Evolutionary conservation across 2,888 invertebrate genomes (phyloP), one percentile per base, ranked within the genome.

Genomic region (Syrphus vitripennis): DNA sequence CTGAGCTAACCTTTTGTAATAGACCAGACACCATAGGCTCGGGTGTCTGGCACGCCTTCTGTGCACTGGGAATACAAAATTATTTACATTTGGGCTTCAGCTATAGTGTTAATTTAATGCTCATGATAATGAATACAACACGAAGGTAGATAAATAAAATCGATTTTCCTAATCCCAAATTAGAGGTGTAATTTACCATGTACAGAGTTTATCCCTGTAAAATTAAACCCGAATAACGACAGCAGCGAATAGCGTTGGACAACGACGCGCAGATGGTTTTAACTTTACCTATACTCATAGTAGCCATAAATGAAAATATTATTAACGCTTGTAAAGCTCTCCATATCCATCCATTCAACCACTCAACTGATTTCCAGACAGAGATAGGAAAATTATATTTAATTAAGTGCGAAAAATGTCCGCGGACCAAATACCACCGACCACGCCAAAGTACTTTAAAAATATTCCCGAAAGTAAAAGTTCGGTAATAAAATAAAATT

Each of bases 401-500:
- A 86, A 86, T 86, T 82, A 74, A 70, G 77, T 86, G 77, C 76
- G 74, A 77, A 65, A 81, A 86, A 78, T 78, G 63, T 74, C 63
- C 82, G 77, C 77, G 65, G 70, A 78, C 81, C 72, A 70, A 75
- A 77, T 74, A 86, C 63, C 45, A 79, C 76, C 81, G 83, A 81
- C 82, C 72, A 72, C 67, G 59, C 48, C 74, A 82, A 86, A 82
- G 86, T 78, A 69, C 82, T 86, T 86, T 86, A 81, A 81, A 84
- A 84, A 72, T 78, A 34, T 77, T 61, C 57, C 63, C 69, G 69
- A 77, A 82, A 86, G 72, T 77, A 82, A 82, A 82, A 82, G 82
- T 86, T 78, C 40, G 82, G 86, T 70, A 77, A 86, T 86, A 81
- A 86, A 86, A 86, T 86, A 65, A 86, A 86, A 82, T 86, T 86